These are phyloP conservation scores for Parauchenoglanis punctatus DNA, from an alignment of 2,797 vertebrate genomes.

Conservation along the genomic window DNA sequence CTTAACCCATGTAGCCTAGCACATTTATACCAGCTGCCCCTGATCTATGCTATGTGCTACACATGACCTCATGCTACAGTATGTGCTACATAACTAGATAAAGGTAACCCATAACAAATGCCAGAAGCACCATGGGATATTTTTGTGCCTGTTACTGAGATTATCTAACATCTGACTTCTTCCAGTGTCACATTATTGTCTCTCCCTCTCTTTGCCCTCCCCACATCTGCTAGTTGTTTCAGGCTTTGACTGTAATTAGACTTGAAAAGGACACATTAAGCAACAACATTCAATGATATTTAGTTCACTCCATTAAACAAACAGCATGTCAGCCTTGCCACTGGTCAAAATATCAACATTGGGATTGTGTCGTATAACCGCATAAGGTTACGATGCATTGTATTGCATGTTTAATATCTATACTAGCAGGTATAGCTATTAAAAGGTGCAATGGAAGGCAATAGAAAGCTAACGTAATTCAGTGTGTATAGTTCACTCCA, in stretches of 20 bases:
- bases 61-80: background rate
- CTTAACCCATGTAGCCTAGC: too few relatives aligned
- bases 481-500: conserved; percentile 49
- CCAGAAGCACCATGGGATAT: background rate
- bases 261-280: conserved; percentile 76
- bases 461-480: conserved; percentile 44
- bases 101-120: background rate
- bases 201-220: conserved; percentile 43
- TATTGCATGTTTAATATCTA: background rate
- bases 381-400: background rate
- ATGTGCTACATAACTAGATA: background rate
- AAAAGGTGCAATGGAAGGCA: background rate
- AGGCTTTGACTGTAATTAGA: conserved; percentile 80
- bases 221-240: conserved; percentile 49
- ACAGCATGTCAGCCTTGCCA: conserved; percentile 22
- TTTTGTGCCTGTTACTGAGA: conserved; percentile 10
- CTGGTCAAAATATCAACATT: conserved; percentile 10
- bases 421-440: background rate
- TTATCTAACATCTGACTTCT: conserved; percentile 48
- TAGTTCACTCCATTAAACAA: conserved; percentile 60
- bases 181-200: conserved; percentile 12
- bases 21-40: background rate
- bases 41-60: background rate
- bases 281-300: conserved; percentile 75
- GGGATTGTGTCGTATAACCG: background rate